Evolutionary conservation across 2,888 invertebrate genomes (phyloP).

Genomic region (Aphrophora alni): DNA sequence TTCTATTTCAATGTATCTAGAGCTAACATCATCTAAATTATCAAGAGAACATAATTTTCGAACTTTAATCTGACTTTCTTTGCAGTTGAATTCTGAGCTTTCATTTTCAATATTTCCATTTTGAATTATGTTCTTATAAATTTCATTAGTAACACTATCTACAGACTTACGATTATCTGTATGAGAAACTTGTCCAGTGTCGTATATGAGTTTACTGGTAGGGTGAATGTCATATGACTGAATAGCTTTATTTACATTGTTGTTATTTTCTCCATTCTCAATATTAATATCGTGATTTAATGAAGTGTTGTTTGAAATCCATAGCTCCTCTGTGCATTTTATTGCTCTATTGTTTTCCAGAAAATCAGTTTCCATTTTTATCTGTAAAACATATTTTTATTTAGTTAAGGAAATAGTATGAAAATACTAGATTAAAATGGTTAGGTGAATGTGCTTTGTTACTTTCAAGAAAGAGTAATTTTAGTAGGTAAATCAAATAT

Average conservation of each 20-base stretch:
- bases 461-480: too few species aligned
- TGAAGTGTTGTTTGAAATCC: constrained; percentile 49
- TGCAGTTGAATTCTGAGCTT: not conserved
- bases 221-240: not conserved
- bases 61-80: constrained; percentile 11
- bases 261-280: constrained; percentile 7
- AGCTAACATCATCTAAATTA: constrained; percentile 34
- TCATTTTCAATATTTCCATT: not conserved
- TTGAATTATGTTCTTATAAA: constrained; percentile 18
- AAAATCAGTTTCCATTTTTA: constrained; percentile 43
- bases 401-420: not conserved
- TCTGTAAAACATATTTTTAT: not conserved
- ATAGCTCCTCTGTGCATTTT: constrained; percentile 52
- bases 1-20: constrained; percentile 41
- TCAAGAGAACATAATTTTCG: constrained; percentile 35
- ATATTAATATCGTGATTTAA: not conserved
- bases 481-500: too few species aligned
- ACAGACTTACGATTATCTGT: constrained; percentile 16
- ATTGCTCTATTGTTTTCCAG: constrained; percentile 52
- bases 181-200: constrained; percentile 22
- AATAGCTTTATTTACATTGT: not conserved
- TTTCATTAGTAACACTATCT: constrained; percentile 23
- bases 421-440: too few species aligned
- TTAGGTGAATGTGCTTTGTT: too few species aligned
- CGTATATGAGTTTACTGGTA: not conserved